phyloP scores from a whole-genome alignment of 2,797 vertebrate species.

The Cyclopterus lumpus region DNA sequence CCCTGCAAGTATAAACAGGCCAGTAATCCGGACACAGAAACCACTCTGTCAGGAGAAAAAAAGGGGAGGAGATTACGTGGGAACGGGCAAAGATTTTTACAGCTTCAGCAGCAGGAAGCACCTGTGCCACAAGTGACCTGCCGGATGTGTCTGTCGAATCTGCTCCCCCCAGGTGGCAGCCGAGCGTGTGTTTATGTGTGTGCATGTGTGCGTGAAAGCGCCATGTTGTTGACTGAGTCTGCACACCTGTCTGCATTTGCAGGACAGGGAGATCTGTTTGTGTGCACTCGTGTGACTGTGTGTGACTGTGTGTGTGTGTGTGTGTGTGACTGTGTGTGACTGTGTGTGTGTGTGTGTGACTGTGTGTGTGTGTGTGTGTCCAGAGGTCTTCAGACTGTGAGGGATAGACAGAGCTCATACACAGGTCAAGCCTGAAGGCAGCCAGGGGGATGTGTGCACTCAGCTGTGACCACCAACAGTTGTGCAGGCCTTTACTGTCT shows the following conservation, averaged over 20 bases:
- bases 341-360: conserved; percentile 14
- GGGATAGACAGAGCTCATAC: conserved; percentile 61
- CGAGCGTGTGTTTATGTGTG: conserved; percentile 18
- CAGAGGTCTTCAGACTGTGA: conserved; percentile 46
- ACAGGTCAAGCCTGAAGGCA: conserved; percentile 70
- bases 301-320: conserved; percentile 31
- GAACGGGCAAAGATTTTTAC: conserved; percentile 47
- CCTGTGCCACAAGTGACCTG: conserved; percentile 60
- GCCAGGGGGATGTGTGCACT: conserved; percentile 57
- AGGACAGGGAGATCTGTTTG: conserved; percentile 52
- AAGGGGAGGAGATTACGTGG: conserved; percentile 29
- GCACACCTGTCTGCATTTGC: conserved; percentile 67
- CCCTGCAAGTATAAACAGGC: conserved; percentile 34
- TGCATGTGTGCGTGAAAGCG: conserved; percentile 48
- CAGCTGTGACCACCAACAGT: conserved; percentile 76
- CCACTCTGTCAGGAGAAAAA: conserved; percentile 39
- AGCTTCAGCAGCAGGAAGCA: conserved; percentile 64
- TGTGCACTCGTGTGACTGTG: conserved; percentile 14
- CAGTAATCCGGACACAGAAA: conserved; percentile 51
- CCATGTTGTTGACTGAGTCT: conserved; percentile 48
- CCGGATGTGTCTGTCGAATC: conserved; percentile 70
- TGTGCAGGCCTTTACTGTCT: conserved; percentile 46
- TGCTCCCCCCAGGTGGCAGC: conserved; percentile 60
- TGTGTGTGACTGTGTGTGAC: background rate
- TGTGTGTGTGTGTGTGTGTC: conserved; percentile 35